Percentiles rank a stretch among this genome's conserved stretches.
Conservation (phyloP, 2,888 invertebrate species). For the Epinotia bilunana region DNA sequence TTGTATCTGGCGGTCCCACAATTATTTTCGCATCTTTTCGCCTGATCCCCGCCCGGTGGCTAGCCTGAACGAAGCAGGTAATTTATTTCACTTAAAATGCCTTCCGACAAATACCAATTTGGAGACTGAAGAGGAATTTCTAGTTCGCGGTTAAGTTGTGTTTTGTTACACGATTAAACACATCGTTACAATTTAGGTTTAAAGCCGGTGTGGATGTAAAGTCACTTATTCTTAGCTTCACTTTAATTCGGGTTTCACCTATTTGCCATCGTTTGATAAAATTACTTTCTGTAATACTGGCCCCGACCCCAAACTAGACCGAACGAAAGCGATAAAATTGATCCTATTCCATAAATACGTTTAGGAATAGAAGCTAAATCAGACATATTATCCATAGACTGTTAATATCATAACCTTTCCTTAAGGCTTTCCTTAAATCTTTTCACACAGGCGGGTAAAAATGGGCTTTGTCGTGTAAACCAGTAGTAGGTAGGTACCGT, state of each 20-base stretch:
- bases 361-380: too few species aligned
- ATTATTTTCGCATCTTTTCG: conserved; percentile 75
- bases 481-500: background rate
- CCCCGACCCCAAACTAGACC: too few species aligned
- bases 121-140: conserved; percentile 53
- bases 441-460: background rate
- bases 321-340: too few species aligned
- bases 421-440: too few species aligned
- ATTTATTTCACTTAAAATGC: conserved; percentile 70
- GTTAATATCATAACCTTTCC: background rate
- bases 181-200: conserved; percentile 36
- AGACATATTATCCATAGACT: too few species aligned
- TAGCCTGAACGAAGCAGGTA: conserved; percentile 65
- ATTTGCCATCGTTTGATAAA: background rate
- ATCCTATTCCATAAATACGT: too few species aligned
- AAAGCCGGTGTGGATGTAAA: conserved; percentile 1
- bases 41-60: conserved; percentile 64
- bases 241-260: background rate
- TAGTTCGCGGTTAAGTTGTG: conserved; percentile 45
- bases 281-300: too few species aligned
- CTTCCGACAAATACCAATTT: conserved; percentile 64
- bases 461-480: background rate
- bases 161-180: conserved; percentile 41
- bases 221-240: background rate
- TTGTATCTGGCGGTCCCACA: conserved; percentile 55